Evolutionary conservation across 2,113 vertebrate species (phyloP).

Genomic region (Rhea americana): DNA sequence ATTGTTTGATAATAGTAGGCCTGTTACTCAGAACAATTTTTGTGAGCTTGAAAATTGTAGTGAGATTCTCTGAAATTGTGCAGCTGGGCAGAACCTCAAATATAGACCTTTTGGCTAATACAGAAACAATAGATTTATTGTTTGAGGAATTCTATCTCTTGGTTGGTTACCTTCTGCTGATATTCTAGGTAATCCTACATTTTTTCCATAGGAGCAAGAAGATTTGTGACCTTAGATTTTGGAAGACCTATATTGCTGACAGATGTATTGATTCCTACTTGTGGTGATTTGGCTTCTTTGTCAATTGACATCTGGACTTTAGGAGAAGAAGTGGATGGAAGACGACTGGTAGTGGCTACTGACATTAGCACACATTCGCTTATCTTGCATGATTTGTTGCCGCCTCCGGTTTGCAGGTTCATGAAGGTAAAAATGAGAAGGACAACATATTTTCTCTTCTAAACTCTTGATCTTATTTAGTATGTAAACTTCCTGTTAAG

Average conservation of each 20-base stretch:
- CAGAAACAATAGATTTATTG: neutral
- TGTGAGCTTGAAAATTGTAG: neutral
- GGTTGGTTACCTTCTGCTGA: neutral
- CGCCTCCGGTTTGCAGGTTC: constrained; percentile 96
- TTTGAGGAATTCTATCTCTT: neutral
- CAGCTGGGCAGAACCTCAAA: neutral
- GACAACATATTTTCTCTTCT: neutral
- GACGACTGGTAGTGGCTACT: constrained; percentile 93
- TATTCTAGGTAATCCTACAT: neutral
- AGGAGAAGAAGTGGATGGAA: constrained; percentile 96
- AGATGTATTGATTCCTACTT: constrained; percentile 94
- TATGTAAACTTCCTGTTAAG: neutral
- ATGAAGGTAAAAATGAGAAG: constrained; percentile 89
- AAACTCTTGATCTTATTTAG: neutral
- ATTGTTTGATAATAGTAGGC: neutral
- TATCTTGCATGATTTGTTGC: constrained; percentile 95
- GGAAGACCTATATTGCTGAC: constrained; percentile 94
- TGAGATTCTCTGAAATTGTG: neutral
- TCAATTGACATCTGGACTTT: constrained; percentile 99
- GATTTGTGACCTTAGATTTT: constrained; percentile 97
- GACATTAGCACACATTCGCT: constrained; percentile 98
- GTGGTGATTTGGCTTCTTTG: constrained; percentile 93
- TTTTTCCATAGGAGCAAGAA: constrained; percentile 86
- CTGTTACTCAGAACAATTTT: neutral
- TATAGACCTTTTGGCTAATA: neutral